Conservation (phyloP, 1,140 invertebrate genomes). For the Epicauta chinensis region DNA sequence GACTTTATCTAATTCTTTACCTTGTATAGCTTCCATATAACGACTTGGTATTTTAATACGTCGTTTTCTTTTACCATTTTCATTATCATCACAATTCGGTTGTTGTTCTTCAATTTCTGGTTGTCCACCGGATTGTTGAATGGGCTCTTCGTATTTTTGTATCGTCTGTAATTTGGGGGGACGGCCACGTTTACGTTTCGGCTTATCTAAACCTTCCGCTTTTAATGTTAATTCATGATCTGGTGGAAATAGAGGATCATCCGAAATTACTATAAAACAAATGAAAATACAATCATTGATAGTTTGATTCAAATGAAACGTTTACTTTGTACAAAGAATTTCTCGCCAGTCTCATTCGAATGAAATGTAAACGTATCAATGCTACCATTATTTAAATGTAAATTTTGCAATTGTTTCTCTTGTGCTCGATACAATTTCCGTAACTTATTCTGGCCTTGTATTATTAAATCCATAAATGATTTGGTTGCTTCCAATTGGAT, state of each 20-base stretch:
- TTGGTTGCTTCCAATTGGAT: constrained; percentile 65
- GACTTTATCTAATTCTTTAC: constrained; percentile 66
- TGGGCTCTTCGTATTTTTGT: constrained; percentile 27
- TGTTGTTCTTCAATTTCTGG: constrained; percentile 8
- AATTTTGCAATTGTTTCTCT: constrained; percentile 26
- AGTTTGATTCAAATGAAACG: constrained; percentile 1
- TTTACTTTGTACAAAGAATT: constrained; percentile 47
- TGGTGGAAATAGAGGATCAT: constrained; percentile 49
- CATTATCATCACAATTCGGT: constrained; percentile 41
- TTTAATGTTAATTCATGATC: constrained; percentile 52
- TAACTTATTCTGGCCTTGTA: constrained; percentile 58
- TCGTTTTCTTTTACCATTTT: constrained; percentile 53
- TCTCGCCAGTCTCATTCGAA: constrained; percentile 42
- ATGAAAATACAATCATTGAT: background rate
- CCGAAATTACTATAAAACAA: constrained; percentile 44
- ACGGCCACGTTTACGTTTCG: constrained; percentile 59
- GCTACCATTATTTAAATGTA: constrained; percentile 33
- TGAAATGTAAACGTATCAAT: constrained; percentile 38
- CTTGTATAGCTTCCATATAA: constrained; percentile 61
- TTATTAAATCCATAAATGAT: constrained; percentile 62
- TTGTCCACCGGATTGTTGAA: constrained; percentile 9
- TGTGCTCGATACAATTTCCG: constrained; percentile 48
- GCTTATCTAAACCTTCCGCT: constrained; percentile 58
- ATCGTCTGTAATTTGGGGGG: constrained; percentile 51
- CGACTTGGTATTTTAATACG: constrained; percentile 60